phyloP scores from a whole-genome alignment of 23 tunicate species.

The Oikopleura albicans region DNA sequence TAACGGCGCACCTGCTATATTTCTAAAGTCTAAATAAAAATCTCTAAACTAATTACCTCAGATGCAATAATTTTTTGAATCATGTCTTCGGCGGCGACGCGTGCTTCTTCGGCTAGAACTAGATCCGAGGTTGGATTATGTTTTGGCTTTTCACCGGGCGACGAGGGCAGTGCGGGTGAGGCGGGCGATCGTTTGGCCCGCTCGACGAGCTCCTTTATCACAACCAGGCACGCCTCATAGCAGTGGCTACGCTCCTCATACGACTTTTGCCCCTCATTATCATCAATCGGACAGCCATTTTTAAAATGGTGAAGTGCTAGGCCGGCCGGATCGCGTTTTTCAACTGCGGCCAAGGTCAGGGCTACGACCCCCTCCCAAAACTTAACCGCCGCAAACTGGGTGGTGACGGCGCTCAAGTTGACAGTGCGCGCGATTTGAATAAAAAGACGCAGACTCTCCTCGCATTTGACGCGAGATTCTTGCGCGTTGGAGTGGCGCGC shows the following conservation, averaged over 20 bases:
- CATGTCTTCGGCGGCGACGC: slow-evolving; percentile 9
- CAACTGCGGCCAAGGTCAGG: slow-evolving; percentile 47
- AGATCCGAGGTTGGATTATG: neutral
- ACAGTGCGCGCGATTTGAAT: slow-evolving; percentile 52
- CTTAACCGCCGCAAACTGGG: slow-evolving; percentile 49
- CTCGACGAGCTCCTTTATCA: slow-evolving; percentile 10
- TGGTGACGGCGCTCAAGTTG: slow-evolving; percentile 42
- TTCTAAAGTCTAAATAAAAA: too few relatives aligned
- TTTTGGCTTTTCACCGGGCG: slow-evolving; percentile 1
- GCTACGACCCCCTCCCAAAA: slow-evolving; percentile 57
- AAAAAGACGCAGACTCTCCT: slow-evolving; percentile 37
- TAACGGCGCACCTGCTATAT: too few relatives aligned
- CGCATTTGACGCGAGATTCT: slow-evolving; percentile 21
- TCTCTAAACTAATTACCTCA: too few relatives aligned
- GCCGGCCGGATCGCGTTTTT: slow-evolving; percentile 36
- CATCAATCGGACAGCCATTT: slow-evolving; percentile 39
- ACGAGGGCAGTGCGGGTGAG: neutral
- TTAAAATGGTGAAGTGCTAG: slow-evolving; percentile 52
- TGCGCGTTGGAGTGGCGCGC: slow-evolving; percentile 26
- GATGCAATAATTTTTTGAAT: neutral
- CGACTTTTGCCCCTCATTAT: slow-evolving; percentile 40
- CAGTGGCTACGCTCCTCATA: slow-evolving; percentile 35
- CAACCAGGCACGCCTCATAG: neutral
- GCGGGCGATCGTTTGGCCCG: neutral
- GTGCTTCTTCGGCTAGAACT: neutral